Conservation (phyloP, 2,113 vertebrate genomes). For the Pycnonotus jocosus region DNA sequence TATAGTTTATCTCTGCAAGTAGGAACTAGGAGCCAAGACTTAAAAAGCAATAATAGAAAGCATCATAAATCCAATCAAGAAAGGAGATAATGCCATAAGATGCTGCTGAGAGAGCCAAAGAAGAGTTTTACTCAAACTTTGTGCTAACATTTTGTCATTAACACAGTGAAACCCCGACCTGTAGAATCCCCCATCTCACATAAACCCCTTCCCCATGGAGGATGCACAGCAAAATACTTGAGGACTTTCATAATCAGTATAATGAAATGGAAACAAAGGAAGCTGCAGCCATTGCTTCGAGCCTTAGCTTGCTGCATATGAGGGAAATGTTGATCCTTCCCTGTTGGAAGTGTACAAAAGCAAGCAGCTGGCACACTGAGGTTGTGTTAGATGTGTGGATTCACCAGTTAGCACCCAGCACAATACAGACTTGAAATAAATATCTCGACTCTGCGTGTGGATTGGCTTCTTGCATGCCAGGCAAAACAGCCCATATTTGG, state of each 20-base stretch:
- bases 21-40: not conserved
- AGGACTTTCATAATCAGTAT: not conserved
- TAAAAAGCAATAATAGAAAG: not conserved
- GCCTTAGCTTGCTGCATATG: not conserved
- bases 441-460: fast-evolving
- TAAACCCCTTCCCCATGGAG: not conserved
- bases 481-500: not conserved
- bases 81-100: not conserved
- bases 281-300: not conserved
- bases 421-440: not conserved
- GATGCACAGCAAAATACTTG: not conserved
- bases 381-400: not conserved
- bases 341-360: not conserved
- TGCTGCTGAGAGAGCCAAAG: not conserved
- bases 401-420: not conserved
- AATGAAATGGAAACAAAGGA: not conserved
- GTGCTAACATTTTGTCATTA: not conserved
- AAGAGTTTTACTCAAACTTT: not conserved
- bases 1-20: no score
- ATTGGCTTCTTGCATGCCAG: not conserved
- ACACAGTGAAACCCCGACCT: not conserved
- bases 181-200: not conserved
- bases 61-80: not conserved
- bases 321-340: not conserved
- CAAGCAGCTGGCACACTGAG: not conserved